Conservation (phyloP, 2,888 invertebrate species). For the Deilephila elpenor region DNA sequence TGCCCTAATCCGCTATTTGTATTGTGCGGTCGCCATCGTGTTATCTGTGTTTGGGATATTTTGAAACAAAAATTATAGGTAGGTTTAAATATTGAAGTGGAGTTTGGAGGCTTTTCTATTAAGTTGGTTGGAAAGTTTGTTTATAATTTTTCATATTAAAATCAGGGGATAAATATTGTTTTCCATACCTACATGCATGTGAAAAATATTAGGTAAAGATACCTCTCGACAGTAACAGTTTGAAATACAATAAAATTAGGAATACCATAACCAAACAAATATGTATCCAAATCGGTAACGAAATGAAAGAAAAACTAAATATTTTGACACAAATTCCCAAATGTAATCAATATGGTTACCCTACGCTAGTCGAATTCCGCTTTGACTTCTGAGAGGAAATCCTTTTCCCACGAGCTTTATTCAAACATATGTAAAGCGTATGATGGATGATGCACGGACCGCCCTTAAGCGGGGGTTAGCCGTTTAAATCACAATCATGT, state of each 20-base stretch:
- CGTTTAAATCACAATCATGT: conserved; percentile 81
- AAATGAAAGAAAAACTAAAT: neutral
- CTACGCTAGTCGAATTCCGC: conserved; percentile 60
- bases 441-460: conserved; percentile 81
- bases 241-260: too few species aligned
- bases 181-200: too few species aligned
- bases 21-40: conserved; percentile 55
- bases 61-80: neutral
- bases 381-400: conserved; percentile 84
- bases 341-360: conserved; percentile 54
- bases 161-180: too few species aligned
- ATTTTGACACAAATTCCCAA: conserved; percentile 5
- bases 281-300: neutral
- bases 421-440: conserved; percentile 86
- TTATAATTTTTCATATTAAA: neutral
- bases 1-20: conserved; percentile 85
- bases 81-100: neutral
- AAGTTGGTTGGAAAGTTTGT: neutral
- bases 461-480: conserved; percentile 72
- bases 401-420: conserved; percentile 85
- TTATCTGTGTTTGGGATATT: neutral
- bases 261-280: too few species aligned
- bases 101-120: neutral
- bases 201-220: too few species aligned
- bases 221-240: too few species aligned